phyloP scores from a whole-genome alignment of 2,888 invertebrate genomes.

The Andrena dorsata region DNA sequence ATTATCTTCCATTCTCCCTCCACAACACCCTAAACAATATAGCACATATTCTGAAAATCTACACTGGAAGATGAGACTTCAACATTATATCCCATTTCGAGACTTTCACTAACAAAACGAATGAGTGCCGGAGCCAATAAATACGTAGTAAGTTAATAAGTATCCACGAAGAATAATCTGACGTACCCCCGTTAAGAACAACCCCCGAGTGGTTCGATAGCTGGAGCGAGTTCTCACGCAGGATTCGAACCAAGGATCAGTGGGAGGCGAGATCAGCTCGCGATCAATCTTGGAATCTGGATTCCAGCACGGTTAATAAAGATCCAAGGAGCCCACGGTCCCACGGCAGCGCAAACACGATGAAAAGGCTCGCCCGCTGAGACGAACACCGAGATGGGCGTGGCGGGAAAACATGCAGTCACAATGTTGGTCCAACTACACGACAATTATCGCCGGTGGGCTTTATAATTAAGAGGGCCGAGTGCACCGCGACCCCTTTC shows the following conservation, averaged over 20 bases:
- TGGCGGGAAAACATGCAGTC: slow-evolving; percentile 84
- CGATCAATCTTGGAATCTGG: slow-evolving; percentile 44
- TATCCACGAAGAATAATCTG: too few relatives aligned
- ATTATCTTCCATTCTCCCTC: too few relatives aligned
- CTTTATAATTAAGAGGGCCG: slow-evolving; percentile 83
- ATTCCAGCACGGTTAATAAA: slow-evolving; percentile 54
- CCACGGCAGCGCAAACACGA: slow-evolving; percentile 75
- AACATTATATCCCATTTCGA: too few relatives aligned
- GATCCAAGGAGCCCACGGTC: slow-evolving; percentile 57
- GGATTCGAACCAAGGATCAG: neutral
- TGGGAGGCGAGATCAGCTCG: slow-evolving; percentile 29
- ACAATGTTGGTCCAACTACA: slow-evolving; percentile 85
- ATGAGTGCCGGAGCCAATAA: too few relatives aligned
- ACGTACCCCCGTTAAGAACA: too few relatives aligned
- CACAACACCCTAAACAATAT: too few relatives aligned
- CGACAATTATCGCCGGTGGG: slow-evolving; percentile 84
- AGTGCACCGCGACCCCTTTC: slow-evolving; percentile 38
- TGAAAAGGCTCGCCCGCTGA: slow-evolving; percentile 80
- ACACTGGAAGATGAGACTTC: too few relatives aligned
- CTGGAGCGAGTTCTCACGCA: slow-evolving; percentile 47
- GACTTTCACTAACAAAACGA: too few relatives aligned
- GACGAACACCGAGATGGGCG: slow-evolving; percentile 82
- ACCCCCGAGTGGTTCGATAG: too few relatives aligned
- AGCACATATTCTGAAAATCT: too few relatives aligned
- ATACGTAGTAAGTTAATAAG: too few relatives aligned